Evolutionary conservation across 2,888 invertebrate genomes (phyloP), one percentile per base, ranked within the genome.

Genomic region (Iphiclides podalirius): DNA sequence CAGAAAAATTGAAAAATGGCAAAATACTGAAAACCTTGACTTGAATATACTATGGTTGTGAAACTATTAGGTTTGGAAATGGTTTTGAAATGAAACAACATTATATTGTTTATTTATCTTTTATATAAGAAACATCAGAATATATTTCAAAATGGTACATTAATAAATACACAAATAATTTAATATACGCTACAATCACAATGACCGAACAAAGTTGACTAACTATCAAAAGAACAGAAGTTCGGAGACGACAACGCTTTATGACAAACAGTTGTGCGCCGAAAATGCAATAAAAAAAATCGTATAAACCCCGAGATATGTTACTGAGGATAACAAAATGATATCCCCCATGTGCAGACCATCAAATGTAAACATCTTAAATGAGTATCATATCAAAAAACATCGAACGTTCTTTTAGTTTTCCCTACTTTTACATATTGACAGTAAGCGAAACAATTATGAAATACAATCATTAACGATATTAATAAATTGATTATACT

Each of bases 141-240:
- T 86, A 84, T 81, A 84, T 82, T 83, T 82, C 76, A 75, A 85
- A 86, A 86, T 70, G 66, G 75, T 77, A 85, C 79, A 78, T 74
- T 66, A 63, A 76, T 77, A 66, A 76, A 76, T 65, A 67, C 61
- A 79, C 69, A 72, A 70, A 69, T 62, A 58, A 60, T 65, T 56
- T 57, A 51, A 40, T 38, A 52, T 60, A 44, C 14, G 26, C 33
- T 47, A 37, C 11, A 40, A 23, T 43, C 40, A 47, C 15, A 52
- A 56, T 50, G 44, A 54, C 41, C 49, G 8, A 34, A 52, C 51
- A 54, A 31, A 23, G 8, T 31, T 4, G 11, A 11, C 1, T 20
- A 20, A 20, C 20, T 20, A 4, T 4, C 6, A 55, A 53, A 44
- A 52, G 28, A 35, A 8, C 17, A 44, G 44, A 52, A 52, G 56